Conservation (phyloP, 2,797 vertebrate species). For the Epinephelus coioides region DNA sequence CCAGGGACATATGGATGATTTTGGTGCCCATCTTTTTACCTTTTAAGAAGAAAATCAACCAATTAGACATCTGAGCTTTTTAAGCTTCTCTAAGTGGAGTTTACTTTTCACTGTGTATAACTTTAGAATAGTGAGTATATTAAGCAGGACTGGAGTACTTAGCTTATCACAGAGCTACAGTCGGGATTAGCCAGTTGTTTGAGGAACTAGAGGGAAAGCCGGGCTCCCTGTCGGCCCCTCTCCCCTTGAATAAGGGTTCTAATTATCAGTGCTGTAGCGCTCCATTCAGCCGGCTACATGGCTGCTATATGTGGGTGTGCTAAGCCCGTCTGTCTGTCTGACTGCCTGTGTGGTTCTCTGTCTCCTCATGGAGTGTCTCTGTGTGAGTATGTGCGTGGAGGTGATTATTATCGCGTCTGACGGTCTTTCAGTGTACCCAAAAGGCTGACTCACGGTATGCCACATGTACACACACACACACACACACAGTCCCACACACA, state of each 20-base stretch:
- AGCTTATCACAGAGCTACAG: constrained; percentile 57
- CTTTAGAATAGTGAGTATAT: constrained; percentile 26
- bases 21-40: background rate
- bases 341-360: constrained; percentile 61
- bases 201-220: constrained; percentile 30
- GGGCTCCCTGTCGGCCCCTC: constrained; percentile 30
- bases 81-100: constrained; percentile 33
- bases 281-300: constrained; percentile 36
- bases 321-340: constrained; percentile 62
- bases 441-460: constrained; percentile 79
- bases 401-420: constrained; percentile 76
- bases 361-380: constrained; percentile 56
- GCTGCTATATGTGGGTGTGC: constrained; percentile 65
- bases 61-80: constrained; percentile 12
- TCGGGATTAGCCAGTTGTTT: constrained; percentile 57
- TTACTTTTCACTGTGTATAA: constrained; percentile 40
- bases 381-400: constrained; percentile 66
- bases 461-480: constrained; percentile 52
- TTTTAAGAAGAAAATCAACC: constrained; percentile 13
- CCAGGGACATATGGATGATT: background rate
- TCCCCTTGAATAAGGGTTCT: constrained; percentile 43
- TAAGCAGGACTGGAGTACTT: constrained; percentile 34
- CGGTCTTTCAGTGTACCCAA: constrained; percentile 70
- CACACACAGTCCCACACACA: constrained; percentile 61
- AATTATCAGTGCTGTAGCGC: constrained; percentile 54